Base-by-base conservation (phyloP, 2,888 invertebrate genomes). In the Dexiosoma caninum region DNA sequence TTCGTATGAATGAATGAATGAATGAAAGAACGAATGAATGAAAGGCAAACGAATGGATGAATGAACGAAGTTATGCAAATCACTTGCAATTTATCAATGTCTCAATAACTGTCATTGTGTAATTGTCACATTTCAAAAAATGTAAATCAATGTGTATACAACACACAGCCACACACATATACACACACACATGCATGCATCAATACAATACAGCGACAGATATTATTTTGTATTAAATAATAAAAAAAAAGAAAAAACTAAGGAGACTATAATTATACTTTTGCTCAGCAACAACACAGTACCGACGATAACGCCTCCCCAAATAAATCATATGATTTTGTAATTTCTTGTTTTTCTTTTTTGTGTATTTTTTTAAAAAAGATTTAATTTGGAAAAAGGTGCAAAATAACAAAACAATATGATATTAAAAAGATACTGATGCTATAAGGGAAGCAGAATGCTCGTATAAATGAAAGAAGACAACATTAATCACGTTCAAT, bases 101-200 rank as follows among this genome's bases (percentile, higher is more conserved):
- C 81, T 81, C 81, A 76, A 81, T 82, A 77, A 71, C 82, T 82
- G 82, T 81, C 82, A 81, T 67, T 78, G 75, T 82, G 82, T 81
- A 78, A 82, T 82, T 82, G 78, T 81, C 82, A 82, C 82, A 82
- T 82, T 82, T 82, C 75, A 78, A 62, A 82, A 82, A 76, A 76
- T 78, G 71, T 75, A 81, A 81, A 76, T 81, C 79, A 80, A 75
- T 80, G 75, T 70, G 46, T 37, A 62, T 32, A 23, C 59, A 79
- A 75, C 59, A n/a, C 51, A 35, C 46, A 71, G n/a, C n/a, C 16
- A 59, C 32, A 27, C 40, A 37, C 27, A 51, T 14, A 55, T n/a
- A 16, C 23, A 30, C 16, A 23, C 27, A 44, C n/a, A 55, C 44
- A 62, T 21, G 6, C 3, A 66, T 23, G 1, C 23, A 55, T 10